Base-by-base conservation (phyloP, 1,140 invertebrate genomes). In the Bombus consobrinus region DNA sequence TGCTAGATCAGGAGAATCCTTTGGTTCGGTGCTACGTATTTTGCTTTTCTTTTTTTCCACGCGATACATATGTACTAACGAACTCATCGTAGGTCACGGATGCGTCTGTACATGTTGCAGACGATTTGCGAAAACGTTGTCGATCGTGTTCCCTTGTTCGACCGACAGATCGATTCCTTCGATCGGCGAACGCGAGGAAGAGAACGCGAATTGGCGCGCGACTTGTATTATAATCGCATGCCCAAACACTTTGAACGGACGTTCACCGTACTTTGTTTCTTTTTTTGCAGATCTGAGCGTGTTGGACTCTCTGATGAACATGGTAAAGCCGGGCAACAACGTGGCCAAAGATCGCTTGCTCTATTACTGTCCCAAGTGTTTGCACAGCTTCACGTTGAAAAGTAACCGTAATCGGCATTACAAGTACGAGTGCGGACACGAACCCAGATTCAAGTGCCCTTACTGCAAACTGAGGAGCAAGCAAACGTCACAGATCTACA, bases 341-440 rank as follows among this genome's bases (percentile, higher is more conserved):
- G 4, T 4, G 22, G 1, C 0, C 18, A 57, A 37, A 0, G 39
- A 81, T 5, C 66, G 1, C 25, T 3, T 15, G 1, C 88, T 90
- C 13, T 89, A 97, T 91, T 96, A 97, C 88, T 97, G 97, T 94
- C 96, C 96, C 66, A 97, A 97, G 92, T 98, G 97, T 94, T 96
- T 97, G 75, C 96, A 97, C 81, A 96, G 97, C 64, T 98, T 98
- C 94, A 97, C 97, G 91, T 95, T 97, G 66, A 98, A 98, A 94
- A 97, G 97, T 66, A 97, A 97, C 86, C 95, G 97, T 90, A 96
- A 97, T 69, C 97, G 97, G 91, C 97, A 98, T 92, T 97, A 97
- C 95, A 97, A 97, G 93, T 98, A 97, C 97, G 97, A 98, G 94
- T 98, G 97, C 93, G 97, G 97, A 88, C 97, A 97, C 93, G 97